A percentile compares a stretch with the other conserved stretches of the same genome.
These are phyloP conservation scores for Leptinotarsa lineolata DNA, from an alignment of 1,140 invertebrate genomes.

Conservation along the genomic window DNA sequence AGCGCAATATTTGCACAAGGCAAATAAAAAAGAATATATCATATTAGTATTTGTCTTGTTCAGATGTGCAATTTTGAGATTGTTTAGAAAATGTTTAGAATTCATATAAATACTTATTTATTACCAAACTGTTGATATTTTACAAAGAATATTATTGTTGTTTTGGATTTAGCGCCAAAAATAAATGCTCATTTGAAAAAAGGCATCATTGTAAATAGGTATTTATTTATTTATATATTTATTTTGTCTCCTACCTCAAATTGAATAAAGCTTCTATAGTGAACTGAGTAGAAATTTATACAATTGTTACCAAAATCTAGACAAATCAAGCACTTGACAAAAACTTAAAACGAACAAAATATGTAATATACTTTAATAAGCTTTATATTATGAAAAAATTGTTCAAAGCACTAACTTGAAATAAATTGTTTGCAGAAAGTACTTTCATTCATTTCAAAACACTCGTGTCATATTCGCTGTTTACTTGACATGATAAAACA, in stretches of 20 bases:
- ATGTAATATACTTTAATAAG: constrained; percentile 46
- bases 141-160: constrained; percentile 23
- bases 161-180: constrained; percentile 20
- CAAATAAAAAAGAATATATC: not conserved
- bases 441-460: not conserved
- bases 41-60: constrained; percentile 9
- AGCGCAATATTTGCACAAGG: constrained; percentile 14
- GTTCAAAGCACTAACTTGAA: constrained; percentile 52
- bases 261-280: constrained; percentile 30
- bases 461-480: too few species aligned
- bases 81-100: constrained; percentile 23
- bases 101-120: constrained; percentile 32
- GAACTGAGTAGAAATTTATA: constrained; percentile 36
- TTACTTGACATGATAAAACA: too few species aligned
- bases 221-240: constrained; percentile 22
- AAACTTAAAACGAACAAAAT: constrained; percentile 28
- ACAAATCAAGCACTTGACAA: constrained; percentile 38
- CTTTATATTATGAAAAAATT: constrained; percentile 47
- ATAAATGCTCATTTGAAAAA: constrained; percentile 24
- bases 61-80: constrained; percentile 20
- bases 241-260: constrained; percentile 33
- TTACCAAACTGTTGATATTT: constrained; percentile 36
- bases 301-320: constrained; percentile 42
- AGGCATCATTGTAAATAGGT: constrained; percentile 15
- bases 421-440: constrained; percentile 51